Base-by-base conservation (phyloP, 2,113 vertebrate genomes). In the Suncus etruscus region DNA sequence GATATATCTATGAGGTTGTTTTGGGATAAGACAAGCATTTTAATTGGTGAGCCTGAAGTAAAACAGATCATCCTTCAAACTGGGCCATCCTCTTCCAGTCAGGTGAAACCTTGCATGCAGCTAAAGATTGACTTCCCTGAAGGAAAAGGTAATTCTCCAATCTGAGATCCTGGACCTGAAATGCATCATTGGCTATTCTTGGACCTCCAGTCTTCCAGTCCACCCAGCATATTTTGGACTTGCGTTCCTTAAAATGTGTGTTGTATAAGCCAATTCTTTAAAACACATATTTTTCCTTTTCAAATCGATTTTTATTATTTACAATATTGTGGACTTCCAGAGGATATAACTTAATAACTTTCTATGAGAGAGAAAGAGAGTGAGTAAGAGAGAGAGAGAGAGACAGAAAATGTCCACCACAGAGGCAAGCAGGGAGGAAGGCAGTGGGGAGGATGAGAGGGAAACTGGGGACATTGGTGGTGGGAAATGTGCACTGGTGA, bases 1-100 rank as follows among this genome's bases (percentile, higher is more conserved):
- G 32, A 73, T 66, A 22, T 75, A 83, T 90, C 92, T 50, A n/a
- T 68, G 74, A 79, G 16, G 65, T 24, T 68, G 3, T 32, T 87
- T 89, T 66, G 63, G 7, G 18, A 48, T 24, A 50, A 80, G 76
- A 79, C 48, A 69, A 69, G 75, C 18, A 70, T 69, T 78, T 88
- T 82, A 68, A 63, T 25, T 6, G 3, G 39, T 72, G 22, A 54
- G 50, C 22, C 84, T 73, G 61, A 31, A 80, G n/a, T 83, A 69
- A 74, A 88, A 31, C 32, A 77, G 16, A 39, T 54, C 8, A 4
- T 25, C 11, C 45, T 93, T 20, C 50, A 45, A 61, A 25, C 82
- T 72, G 18, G 63, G 16, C 69, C 61, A 51, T 39, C 58, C 20
- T 82, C 7, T 24, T 47, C 39, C 27, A 78, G 25, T 91, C 27